phyloP scores from a whole-genome alignment of 2,113 vertebrate species.

The Copsychus sechellarum region DNA sequence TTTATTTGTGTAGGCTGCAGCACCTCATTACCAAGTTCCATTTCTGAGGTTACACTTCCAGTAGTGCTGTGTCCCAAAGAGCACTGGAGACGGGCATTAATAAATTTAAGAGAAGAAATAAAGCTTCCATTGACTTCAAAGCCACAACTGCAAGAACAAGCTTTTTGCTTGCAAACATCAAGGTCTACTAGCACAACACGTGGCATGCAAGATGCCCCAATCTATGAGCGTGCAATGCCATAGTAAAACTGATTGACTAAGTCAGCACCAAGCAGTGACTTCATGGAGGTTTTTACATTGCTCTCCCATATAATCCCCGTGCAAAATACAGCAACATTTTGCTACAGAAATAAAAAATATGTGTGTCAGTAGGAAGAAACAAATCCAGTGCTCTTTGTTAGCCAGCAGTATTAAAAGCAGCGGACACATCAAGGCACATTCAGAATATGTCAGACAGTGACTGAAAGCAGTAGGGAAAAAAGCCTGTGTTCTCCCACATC shows the following conservation, averaged over 20 bases:
- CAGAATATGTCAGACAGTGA: slow-evolving; percentile 51
- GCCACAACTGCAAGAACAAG: not conserved
- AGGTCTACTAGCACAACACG: not conserved
- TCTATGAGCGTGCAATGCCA: not conserved
- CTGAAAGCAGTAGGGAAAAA: slow-evolving; percentile 58
- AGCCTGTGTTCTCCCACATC: slow-evolving; percentile 49
- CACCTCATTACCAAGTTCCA: not conserved
- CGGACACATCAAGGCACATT: slow-evolving; percentile 29
- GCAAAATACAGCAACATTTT: not conserved
- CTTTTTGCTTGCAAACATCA: not conserved
- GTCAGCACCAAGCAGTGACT: not conserved
- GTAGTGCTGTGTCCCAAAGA: not conserved
- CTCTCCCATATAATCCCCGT: not conserved
- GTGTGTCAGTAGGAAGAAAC: slow-evolving; percentile 14
- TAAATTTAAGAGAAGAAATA: not conserved
- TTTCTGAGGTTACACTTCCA: not conserved
- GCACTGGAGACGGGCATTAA: not conserved
- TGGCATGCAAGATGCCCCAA: not conserved
- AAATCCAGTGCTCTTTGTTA: not conserved
- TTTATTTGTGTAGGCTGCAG: not conserved
- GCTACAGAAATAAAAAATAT: not conserved
- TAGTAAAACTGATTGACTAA: not conserved
- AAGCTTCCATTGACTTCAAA: slow-evolving; percentile 19
- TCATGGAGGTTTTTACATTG: not conserved
- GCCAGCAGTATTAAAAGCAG: slow-evolving; percentile 55